These are phyloP conservation scores for Siniperca chuatsi DNA, from an alignment of 2,113 vertebrate genomes.

Conservation along the genomic window DNA sequence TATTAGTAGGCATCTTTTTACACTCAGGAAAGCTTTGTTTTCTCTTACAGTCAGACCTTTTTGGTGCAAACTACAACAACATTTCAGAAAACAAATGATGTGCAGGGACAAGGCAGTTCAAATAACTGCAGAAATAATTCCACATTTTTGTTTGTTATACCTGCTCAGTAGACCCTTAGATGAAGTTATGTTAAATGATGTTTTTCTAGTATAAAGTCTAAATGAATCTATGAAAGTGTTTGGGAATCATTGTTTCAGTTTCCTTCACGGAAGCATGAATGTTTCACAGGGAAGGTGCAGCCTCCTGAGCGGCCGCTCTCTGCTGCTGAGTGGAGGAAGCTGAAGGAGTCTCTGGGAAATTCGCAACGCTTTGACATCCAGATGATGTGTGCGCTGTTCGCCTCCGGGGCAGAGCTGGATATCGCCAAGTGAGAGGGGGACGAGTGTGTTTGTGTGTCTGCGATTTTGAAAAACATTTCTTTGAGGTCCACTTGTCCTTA, in stretches of 20 bases:
- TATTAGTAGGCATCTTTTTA: neutral
- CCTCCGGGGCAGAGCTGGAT: conserved; percentile 63
- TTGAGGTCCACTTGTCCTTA: neutral
- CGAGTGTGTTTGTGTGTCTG: neutral
- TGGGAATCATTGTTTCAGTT: neutral
- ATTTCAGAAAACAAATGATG: neutral
- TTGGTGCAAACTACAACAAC: neutral
- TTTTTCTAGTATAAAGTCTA: neutral
- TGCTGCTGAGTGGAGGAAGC: conserved; percentile 86
- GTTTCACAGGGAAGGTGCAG: conserved; percentile 51
- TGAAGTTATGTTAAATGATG: neutral
- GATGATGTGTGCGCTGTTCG: conserved; percentile 83
- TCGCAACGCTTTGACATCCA: conserved; percentile 82
- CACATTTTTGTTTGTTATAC: neutral
- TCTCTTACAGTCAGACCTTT: too few relatives aligned
- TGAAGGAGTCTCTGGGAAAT: conserved; percentile 77
- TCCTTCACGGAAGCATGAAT: neutral
- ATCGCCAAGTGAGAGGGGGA: conserved; percentile 69
- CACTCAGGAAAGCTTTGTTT: neutral
- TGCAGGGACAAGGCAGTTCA: neutral
- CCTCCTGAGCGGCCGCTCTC: conserved; percentile 87
- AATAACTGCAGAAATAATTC: neutral
- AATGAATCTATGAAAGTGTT: neutral
- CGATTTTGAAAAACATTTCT: neutral
- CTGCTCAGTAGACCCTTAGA: neutral